Conservation (phyloP, 2,888 invertebrate species). For the Oscheius sp. region DNA sequence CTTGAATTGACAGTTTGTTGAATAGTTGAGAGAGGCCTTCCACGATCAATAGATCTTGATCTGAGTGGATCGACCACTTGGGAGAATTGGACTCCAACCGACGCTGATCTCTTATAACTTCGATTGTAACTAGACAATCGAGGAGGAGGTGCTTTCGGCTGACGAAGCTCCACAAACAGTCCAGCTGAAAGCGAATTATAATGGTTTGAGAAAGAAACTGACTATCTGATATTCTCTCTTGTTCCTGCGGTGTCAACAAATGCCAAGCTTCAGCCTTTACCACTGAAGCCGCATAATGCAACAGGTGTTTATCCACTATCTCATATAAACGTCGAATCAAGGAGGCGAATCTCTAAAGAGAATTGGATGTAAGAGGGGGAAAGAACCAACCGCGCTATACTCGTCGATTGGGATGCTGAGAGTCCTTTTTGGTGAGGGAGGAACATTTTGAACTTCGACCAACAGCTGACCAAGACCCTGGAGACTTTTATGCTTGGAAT, state of each 20-base stretch:
- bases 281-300: conserved; percentile 77
- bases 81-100: conserved; percentile 55
- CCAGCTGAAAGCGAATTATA: conserved; percentile 61
- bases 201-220: too few relatives aligned
- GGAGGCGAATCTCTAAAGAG: conserved; percentile 57
- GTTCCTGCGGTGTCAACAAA: conserved; percentile 64
- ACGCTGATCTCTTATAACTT: conserved; percentile 62
- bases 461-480: conserved; percentile 31
- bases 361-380: neutral
- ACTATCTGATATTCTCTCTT: conserved; percentile 70
- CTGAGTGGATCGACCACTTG: conserved; percentile 32
- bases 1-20: conserved; percentile 6
- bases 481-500: neutral
- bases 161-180: conserved; percentile 71
- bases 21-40: conserved; percentile 30
- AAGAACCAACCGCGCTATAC: conserved; percentile 53
- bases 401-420: conserved; percentile 52
- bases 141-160: conserved; percentile 70
- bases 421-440: conserved; percentile 36
- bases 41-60: conserved; percentile 49
- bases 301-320: conserved; percentile 79
- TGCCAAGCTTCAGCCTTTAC: conserved; percentile 69
- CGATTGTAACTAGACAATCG: conserved; percentile 70
- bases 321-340: conserved; percentile 60
- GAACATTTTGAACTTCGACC: conserved; percentile 30